phyloP scores from a whole-genome alignment of 2,888 invertebrate species.

The Ptilodon capucinus region DNA sequence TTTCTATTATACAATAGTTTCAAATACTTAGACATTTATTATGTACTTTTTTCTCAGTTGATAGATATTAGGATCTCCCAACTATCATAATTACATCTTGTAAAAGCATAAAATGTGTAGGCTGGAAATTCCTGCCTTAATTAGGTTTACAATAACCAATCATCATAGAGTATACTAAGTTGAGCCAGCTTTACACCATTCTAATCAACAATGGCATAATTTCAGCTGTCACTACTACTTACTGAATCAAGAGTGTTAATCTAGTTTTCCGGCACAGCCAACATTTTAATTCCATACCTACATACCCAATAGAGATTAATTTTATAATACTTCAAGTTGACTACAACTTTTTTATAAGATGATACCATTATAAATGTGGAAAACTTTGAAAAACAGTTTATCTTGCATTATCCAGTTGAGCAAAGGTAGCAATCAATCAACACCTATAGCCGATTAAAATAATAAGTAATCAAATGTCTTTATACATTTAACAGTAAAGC shows the following conservation, averaged over 20 bases:
- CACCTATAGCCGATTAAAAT: too few species aligned
- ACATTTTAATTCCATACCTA: constrained; percentile 62
- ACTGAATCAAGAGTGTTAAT: constrained; percentile 34
- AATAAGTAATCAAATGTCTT: too few species aligned
- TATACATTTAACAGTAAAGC: too few species aligned
- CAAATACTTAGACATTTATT: constrained; percentile 56
- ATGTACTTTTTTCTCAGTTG: constrained; percentile 59
- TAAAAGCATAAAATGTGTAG: constrained; percentile 33
- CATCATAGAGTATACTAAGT: too few species aligned
- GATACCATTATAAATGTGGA: constrained; percentile 27
- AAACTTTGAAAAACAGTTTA: constrained; percentile 21
- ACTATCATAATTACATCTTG: constrained; percentile 35
- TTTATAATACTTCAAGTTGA: constrained; percentile 49
- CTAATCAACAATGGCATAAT: constrained; percentile 10
- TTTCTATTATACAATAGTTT: constrained; percentile 55
- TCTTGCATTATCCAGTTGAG: constrained; percentile 18
- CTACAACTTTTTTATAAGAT: constrained; percentile 25
- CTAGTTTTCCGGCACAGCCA: constrained; percentile 65
- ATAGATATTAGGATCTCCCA: constrained; percentile 35
- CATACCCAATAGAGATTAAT: constrained; percentile 41
- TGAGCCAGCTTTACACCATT: constrained; percentile 7
- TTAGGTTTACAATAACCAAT: constrained; percentile 6
- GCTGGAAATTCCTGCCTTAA: constrained; percentile 31
- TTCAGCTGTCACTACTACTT: constrained; percentile 24
- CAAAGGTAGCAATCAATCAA: constrained; percentile 23